Conservation (phyloP, 1,140 invertebrate genomes). For the Adoxophyes honmai region DNA sequence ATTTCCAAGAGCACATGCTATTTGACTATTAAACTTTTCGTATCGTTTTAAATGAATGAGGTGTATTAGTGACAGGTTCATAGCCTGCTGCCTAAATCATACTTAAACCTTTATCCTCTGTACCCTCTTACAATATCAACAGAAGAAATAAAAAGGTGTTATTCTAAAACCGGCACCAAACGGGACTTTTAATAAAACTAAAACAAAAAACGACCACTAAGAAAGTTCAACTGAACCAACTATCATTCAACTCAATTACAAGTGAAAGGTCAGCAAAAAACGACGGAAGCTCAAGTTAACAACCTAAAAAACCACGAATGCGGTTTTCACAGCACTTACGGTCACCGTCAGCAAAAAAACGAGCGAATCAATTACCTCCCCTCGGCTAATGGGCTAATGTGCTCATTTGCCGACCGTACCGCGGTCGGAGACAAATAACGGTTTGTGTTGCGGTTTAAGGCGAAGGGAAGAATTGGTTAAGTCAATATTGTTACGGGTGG, state of each 20-base stretch:
- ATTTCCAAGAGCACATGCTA: no score
- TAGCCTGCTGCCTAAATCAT: no score
- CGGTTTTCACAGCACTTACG: constrained; percentile 15
- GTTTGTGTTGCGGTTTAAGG: not conserved
- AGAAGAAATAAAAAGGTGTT: no score
- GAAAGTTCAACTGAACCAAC: not conserved
- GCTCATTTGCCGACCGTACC: constrained; percentile 8
- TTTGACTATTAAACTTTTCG: no score
- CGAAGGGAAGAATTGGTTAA: no score
- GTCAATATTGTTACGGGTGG: no score
- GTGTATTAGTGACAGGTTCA: no score
- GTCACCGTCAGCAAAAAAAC: constrained; percentile 12
- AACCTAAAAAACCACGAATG: constrained; percentile 3
- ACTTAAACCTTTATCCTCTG: no score
- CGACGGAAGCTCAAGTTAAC: no score
- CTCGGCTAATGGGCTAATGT: constrained; percentile 13
- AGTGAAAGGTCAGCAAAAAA: constrained; percentile 12
- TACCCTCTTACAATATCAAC: no score
- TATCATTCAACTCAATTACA: not conserved
- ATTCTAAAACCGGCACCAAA: no score
- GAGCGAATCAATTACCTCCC: constrained; percentile 14
- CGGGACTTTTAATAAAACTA: not conserved
- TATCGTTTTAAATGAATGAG: no score
- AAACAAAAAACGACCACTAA: not conserved
- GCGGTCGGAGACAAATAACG: not conserved